Evolutionary conservation across 2,797 vertebrate genomes (phyloP).

Genomic region (Xerus rutilus): DNA sequence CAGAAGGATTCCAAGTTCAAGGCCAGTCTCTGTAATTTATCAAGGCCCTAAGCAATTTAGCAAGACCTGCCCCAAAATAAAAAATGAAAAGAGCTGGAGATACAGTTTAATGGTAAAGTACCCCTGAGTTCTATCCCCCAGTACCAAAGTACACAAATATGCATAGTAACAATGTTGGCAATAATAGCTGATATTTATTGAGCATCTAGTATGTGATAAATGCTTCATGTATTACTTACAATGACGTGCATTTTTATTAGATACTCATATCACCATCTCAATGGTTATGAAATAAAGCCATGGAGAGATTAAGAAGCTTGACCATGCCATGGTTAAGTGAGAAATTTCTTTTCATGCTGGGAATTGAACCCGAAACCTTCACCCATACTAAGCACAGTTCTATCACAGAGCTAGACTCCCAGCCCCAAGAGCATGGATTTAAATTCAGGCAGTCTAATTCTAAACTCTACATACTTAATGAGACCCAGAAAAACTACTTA

Average conservation of each 20-base stretch:
- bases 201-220: not conserved
- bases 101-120: too few relatives aligned
- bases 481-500: not conserved
- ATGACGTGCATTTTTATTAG: slow-evolving; percentile 10
- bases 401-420: not conserved
- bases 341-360: not conserved
- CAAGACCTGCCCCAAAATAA: too few relatives aligned
- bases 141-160: not conserved
- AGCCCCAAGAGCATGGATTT: not conserved
- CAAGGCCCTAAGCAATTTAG: too few relatives aligned
- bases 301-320: not conserved
- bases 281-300: slow-evolving; percentile 37
- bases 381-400: not conserved
- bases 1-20: too few relatives aligned
- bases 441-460: not conserved
- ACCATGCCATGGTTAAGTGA: not conserved
- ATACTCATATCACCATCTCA: not conserved
- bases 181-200: not conserved
- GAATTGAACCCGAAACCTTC: not conserved
- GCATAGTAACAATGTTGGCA: not conserved
- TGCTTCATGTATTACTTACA: not conserved
- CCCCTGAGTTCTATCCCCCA: too few relatives aligned
- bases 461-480: not conserved
- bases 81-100: too few relatives aligned
- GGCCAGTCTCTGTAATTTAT: too few relatives aligned